Evolutionary conservation across 2,888 invertebrate genomes (phyloP).

Genomic region (Torymus texanus): DNA sequence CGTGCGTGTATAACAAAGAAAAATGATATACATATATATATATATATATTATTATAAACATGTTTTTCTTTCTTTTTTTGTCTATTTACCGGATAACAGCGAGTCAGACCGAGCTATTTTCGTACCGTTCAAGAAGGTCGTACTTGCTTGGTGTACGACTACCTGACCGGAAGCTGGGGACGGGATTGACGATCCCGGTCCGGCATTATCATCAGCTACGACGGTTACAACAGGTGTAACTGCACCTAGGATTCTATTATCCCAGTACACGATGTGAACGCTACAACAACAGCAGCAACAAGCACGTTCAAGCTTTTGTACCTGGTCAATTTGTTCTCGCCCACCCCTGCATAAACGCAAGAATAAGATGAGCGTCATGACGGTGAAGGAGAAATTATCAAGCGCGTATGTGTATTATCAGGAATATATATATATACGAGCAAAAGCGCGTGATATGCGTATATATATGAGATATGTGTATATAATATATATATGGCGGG

Average conservation of each 20-base stretch:
- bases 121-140: constrained; percentile 87
- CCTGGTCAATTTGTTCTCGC: constrained; percentile 2
- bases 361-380: no score
- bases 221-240: constrained; percentile 57
- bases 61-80: neutral
- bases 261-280: constrained; percentile 71
- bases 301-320: neutral
- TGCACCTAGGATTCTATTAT: constrained; percentile 68
- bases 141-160: constrained; percentile 83
- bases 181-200: constrained; percentile 52
- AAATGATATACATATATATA: no score
- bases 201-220: constrained; percentile 51
- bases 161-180: constrained; percentile 69
- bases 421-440: no score
- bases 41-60: neutral
- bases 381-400: no score
- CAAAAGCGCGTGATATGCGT: no score
- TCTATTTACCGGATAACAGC: constrained; percentile 69
- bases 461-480: no score
- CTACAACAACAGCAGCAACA: neutral
- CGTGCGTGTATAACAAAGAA: no score
- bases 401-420: no score
- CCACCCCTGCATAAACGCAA: neutral
- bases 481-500: no score
- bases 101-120: constrained; percentile 83